Percentiles rank a stretch among this genome's conserved stretches.
These are phyloP conservation scores for Labeo catla DNA, from an alignment of 2,113 vertebrate genomes.

Conservation along the genomic window DNA sequence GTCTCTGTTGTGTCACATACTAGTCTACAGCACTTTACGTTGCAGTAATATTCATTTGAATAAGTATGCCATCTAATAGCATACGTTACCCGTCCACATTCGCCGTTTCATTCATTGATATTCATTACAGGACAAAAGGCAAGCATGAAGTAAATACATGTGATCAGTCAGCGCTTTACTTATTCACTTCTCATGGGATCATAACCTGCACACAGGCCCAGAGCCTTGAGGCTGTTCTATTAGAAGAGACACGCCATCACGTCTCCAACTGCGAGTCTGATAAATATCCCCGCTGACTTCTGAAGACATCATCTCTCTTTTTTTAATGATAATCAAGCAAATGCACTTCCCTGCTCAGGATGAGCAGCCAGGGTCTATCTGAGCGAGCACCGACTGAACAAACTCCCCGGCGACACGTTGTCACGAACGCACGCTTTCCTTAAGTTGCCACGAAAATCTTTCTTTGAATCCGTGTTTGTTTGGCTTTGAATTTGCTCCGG, in stretches of 20 bases:
- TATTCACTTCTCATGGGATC: slow-evolving; percentile 29
- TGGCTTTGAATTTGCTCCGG: slow-evolving; percentile 55
- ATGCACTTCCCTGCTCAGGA: slow-evolving; percentile 22
- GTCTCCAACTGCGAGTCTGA: slow-evolving; percentile 9
- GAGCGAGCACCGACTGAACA: slow-evolving; percentile 32
- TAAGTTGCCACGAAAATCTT: slow-evolving; percentile 48
- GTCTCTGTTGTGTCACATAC: background rate
- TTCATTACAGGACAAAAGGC: slow-evolving; percentile 26
- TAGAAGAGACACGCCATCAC: slow-evolving; percentile 42
- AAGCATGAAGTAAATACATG: slow-evolving; percentile 18
- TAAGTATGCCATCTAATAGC: slow-evolving; percentile 1
- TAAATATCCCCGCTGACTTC: slow-evolving; percentile 30
- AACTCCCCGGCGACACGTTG: slow-evolving; percentile 49
- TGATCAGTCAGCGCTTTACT: slow-evolving; percentile 31
- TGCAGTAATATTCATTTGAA: background rate
- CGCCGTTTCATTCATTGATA: slow-evolving; percentile 6
- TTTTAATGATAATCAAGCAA: slow-evolving; percentile 50
- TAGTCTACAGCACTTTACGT: background rate
- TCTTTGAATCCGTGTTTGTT: slow-evolving; percentile 55
- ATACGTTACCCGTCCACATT: background rate
- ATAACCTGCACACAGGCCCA: slow-evolving; percentile 37
- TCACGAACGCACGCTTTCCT: slow-evolving; percentile 49
- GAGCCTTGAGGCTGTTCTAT: slow-evolving; percentile 28
- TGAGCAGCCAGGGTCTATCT: slow-evolving; percentile 41
- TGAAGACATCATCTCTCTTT: slow-evolving; percentile 43